Evolutionary conservation across 1,140 invertebrate species (phyloP), one percentile per base, ranked within the genome.

Genomic region (Penaeus indicus): DNA sequence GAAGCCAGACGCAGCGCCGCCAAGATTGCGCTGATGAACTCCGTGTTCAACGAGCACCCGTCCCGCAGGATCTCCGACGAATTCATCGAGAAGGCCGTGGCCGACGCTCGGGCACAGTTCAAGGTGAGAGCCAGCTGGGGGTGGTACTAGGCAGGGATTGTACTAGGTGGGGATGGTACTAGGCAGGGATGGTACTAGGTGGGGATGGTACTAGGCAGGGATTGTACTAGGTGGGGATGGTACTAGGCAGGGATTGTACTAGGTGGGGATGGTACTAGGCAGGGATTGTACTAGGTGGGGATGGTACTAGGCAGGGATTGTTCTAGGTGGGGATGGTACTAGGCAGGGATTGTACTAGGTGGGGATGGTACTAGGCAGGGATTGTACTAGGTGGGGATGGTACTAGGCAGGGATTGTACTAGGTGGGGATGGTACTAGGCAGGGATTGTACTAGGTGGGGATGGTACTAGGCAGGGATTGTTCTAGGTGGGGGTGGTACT

Each of bases 21-120:
- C 1, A 98, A 98, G 94, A 98, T 99, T 85, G 97, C 97, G 10
- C 94, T 99, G 16, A 98, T 98, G 97, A 99, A 98, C 93, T 98
- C 97, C 10, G 97, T 99, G 4, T 98, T 98, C 92, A 99, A 98
- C 92, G 98, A 99, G 91, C 97, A 98, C 93, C 97, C 97, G 19
- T 97, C 97, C 0, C 94, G 98, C 91, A 95, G 96, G 91, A 98
- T 99, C 91, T 97, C 97, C 1, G 97, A 98, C 92, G 97, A 98
- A 91, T 98, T 98, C 92, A 98, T 98, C 67, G 96, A 97, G 92
- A 97, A 97, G 93, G 97, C 97, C 19, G 96, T 98, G 5, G 95
- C 95, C 18, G 97, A 98, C 93, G 97, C 97, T 4, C 94, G 96
- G 85, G 95, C 95, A 22, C 93, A 94, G 92, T 93, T 94, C 92